Evolutionary conservation across 2,888 invertebrate species (phyloP), one percentile per base, ranked within the genome.

Genomic region (Acrobasis repandana): DNA sequence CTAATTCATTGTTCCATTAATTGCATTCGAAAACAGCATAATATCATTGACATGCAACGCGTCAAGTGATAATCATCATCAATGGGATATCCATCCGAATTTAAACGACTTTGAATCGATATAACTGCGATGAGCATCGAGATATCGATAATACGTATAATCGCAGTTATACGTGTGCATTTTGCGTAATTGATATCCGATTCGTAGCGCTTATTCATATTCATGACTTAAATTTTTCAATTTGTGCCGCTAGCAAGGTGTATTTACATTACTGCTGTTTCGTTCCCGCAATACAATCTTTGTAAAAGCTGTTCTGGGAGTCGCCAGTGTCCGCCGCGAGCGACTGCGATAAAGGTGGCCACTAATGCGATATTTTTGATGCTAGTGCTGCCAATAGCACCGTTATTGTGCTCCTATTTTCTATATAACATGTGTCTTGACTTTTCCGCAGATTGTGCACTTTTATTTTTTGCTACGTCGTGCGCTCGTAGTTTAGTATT

Each of bases 131-230:
- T 58, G 47, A 34, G 16, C 36, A 48, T 34, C 34, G 57, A 47
- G 16, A 47, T 48, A 75, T 66, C 64, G 71, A 14, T 14, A n/a
- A 72, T 76, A 84, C 77, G 79, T 78, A 80, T 71, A 69, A 83
- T 88, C 87, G 85, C 84, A 86, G 83, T 82, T 85, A 83, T 84
- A 82, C 83, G 79, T 77, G 77, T 78, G 81, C 79, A 88, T 89
- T 90, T 88, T 91, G 86, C 90, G 90, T 91, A 91, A 90, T 88
- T 90, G 89, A 92, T 89, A 82, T 79, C 83, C 84, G 86, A 88
- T 90, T 90, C 88, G 87, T 82, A 78, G 79, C 81, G 85, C 83
- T 85, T 90, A 88, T 90, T 90, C 86, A 90, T 90, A 91, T 91
- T 90, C 90, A 91, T 91, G 90, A 89, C 87, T 85, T 89, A 86